Evolutionary conservation across 2,888 invertebrate species (phyloP), one percentile per base, ranked within the genome.

Genomic region (Eupelmus urozonus): DNA sequence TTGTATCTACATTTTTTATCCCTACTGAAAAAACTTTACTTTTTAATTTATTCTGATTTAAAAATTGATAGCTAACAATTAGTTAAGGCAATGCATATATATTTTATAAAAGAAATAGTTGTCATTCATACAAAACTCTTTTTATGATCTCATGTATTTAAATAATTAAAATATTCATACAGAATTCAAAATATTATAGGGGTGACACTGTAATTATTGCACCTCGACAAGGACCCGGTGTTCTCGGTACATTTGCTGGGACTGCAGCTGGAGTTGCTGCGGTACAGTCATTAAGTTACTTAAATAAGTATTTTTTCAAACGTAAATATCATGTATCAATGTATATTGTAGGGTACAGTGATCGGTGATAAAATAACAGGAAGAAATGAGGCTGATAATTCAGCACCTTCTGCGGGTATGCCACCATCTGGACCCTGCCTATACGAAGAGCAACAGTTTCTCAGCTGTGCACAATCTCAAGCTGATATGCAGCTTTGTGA

Each of bases 241-340:
- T 79, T 9, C 70, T 83, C 9, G 81, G 84, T 53, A 82, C 82
- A 55, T 81, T 82, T 72, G 83, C 82, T 25, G 83, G 83, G 69
- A 84, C 83, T 11, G 83, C 84, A 71, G 82, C 83, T 11, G 83
- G 83, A 63, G 83, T 83, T 40, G 84, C 83, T 40, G 83, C 83
- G 82, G 83, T 84, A 83, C 23, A 60, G 16, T 53, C 2, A 45
- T 20, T 11, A 59, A 34, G 5, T 63, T 51, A 70, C n/a, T 65
- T 53, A 59, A 40, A 67, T 25, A 4, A 51, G 45, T 11, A 5
- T 13, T 40, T 55, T 20, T 25, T 42, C 42, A 72, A 25, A 40
- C 25, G 51, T 2, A 13, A 3, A 23, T 51, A 65, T 70, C 20
- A 45, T n/a, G n/a, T n/a, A 60, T 62, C 18, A 60, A 49, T n/a